Conservation (phyloP, 1,140 invertebrate genomes). For the Anagrus nilaparvatae region DNA sequence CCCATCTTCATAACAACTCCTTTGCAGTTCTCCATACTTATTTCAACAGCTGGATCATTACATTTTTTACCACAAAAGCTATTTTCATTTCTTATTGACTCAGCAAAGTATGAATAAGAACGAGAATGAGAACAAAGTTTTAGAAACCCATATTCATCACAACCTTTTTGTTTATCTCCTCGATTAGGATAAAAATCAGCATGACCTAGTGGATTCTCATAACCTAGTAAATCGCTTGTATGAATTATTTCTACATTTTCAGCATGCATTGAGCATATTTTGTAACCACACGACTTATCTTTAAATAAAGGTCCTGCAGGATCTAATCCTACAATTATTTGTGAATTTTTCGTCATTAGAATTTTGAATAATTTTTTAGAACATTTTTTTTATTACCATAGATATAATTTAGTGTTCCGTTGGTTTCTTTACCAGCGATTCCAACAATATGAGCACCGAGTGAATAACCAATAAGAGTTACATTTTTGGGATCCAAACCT, state of each 20-base stretch:
- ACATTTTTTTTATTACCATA: no score
- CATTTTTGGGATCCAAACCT: constrained; percentile 3
- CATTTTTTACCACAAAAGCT: constrained; percentile 18
- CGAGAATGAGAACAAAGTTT: constrained; percentile 19
- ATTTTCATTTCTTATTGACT: constrained; percentile 23
- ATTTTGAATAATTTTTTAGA: no score
- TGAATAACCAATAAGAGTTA: constrained; percentile 26
- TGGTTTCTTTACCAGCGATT: constrained; percentile 21
- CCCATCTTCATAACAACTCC: not conserved
- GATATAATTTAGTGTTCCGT: constrained; percentile 24
- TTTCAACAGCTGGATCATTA: not conserved
- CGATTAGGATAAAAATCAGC: constrained; percentile 68
- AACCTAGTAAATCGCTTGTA: constrained; percentile 32
- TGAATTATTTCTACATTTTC: constrained; percentile 43
- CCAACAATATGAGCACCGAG: constrained; percentile 44
- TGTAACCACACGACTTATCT: constrained; percentile 19
- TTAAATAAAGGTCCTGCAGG: constrained; percentile 38
- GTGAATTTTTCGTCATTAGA: no score
- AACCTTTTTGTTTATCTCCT: constrained; percentile 56
- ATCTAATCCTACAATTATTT: constrained; percentile 36
- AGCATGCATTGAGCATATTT: constrained; percentile 32
- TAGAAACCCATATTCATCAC: constrained; percentile 21
- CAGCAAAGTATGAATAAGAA: constrained; percentile 23
- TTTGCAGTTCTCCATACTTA: not conserved
- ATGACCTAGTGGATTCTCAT: constrained; percentile 30